Base-by-base conservation (phyloP, 2,888 invertebrate genomes). In the Hetaerina titia region DNA sequence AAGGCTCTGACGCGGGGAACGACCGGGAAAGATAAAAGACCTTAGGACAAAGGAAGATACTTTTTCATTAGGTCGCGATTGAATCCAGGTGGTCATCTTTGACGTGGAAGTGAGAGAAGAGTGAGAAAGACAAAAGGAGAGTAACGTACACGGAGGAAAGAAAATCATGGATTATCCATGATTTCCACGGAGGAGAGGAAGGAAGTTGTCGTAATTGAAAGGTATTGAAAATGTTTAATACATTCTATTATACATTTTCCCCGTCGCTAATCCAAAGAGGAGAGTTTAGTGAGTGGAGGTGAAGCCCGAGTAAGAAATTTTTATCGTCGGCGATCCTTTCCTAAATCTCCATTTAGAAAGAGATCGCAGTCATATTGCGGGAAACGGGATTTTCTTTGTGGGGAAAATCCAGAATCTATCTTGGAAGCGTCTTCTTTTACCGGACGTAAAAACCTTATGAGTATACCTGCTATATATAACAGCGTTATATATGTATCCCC, bases 171-270 rank as follows among this genome's bases (percentile, higher is more conserved):
- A 31, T 31, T 5, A n/a, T n/a, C n/a, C n/a, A n/a, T n/a, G n/a
- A n/a, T n/a, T n/a, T n/a, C n/a, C n/a, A 81, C 2, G 81, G 81
- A 13, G 7, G 81, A 15, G 81, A 81, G 19, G 31, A 31, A 81
- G 13, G 25, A 0, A 81, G 31, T 81, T 31, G 31, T 15, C 81
- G 25, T 31, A 81, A 81, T 81, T 81, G 81, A 81, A 81, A 31
- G 81, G 31, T 81, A 81, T 81, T 81, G 81, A 81, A 81, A 81
- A 81, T 81, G 31, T 81, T 81, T 81, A 81, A 81, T 81, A 25
- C 81, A 15, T 81, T 22, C 15, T 81, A 5, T 25, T 25, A 11
- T 9, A n/a, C n/a, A 11, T 81, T 81, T 81, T 81, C 31, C 31
- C 13, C 81, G 31, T 81, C 81, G 13, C 81, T 81, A 31, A 81